Percentiles rank a stretch among this genome's conserved stretches.
phyloP scores from a whole-genome alignment of 2,888 invertebrate genomes.

The Priocnemis perturbator region DNA sequence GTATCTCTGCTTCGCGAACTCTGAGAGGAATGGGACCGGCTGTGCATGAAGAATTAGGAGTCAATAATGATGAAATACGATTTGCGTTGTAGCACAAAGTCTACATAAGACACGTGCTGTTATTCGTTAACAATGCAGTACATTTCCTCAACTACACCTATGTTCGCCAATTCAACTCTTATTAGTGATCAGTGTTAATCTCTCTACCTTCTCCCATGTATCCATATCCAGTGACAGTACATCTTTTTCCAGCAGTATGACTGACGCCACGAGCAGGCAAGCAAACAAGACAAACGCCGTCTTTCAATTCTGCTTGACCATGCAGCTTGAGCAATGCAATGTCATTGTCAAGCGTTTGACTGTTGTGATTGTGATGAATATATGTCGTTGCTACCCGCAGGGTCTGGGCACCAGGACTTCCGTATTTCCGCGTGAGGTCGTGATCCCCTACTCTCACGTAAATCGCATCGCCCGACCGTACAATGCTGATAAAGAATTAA shows the following conservation, averaged over 20 bases:
- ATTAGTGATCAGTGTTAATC: neutral
- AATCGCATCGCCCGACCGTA: conserved; percentile 94
- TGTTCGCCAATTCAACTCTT: neutral
- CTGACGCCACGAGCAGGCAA: conserved; percentile 91
- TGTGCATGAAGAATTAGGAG: conserved; percentile 64
- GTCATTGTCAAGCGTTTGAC: conserved; percentile 95
- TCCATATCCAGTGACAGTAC: conserved; percentile 95
- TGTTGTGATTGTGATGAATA: conserved; percentile 97
- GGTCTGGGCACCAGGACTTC: conserved; percentile 94
- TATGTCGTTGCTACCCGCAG: conserved; percentile 93
- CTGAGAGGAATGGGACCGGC: conserved; percentile 94
- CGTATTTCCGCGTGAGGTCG: conserved; percentile 92
- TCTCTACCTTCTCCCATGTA: conserved; percentile 93
- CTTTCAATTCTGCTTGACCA: conserved; percentile 91
- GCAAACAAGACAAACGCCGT: conserved; percentile 91
- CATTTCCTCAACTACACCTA: neutral
- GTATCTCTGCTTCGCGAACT: conserved; percentile 93
- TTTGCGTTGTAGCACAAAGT: too few species aligned
- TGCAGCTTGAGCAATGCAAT: conserved; percentile 93
- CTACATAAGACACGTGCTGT: neutral
- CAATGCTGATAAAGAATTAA: conserved; percentile 81
- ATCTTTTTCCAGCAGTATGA: conserved; percentile 92
- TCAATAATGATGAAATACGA: too few species aligned
- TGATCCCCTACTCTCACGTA: conserved; percentile 96
- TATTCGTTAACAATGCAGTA: too few species aligned